A percentile compares a stretch with the other conserved stretches of the same genome.
Conservation (phyloP, 1,140 invertebrate genomes). For the Aethina tumida region DNA sequence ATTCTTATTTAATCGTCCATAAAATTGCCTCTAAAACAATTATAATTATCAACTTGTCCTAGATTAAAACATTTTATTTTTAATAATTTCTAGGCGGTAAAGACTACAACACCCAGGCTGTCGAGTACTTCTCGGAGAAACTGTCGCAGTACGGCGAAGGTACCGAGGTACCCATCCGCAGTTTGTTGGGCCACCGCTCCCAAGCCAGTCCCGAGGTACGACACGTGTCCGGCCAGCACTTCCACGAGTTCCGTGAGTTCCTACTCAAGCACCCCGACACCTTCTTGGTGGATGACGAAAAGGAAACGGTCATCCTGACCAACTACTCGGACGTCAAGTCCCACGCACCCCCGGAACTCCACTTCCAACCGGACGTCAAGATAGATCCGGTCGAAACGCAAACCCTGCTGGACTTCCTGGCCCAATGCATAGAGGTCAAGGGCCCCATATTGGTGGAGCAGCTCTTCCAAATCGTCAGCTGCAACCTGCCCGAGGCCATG, state of each 20-base stretch:
- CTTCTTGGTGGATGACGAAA: constrained; percentile 83
- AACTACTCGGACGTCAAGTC: constrained; percentile 45
- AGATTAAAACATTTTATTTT: background rate
- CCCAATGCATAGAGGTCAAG: constrained; percentile 55
- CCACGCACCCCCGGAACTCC: constrained; percentile 38
- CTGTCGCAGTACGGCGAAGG: constrained; percentile 80
- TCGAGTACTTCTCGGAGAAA: constrained; percentile 89
- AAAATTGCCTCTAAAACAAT: no score
- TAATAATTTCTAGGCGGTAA: constrained; percentile 45
- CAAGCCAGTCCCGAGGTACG: constrained; percentile 92
- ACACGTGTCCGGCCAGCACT: constrained; percentile 88
- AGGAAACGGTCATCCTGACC: constrained; percentile 57
- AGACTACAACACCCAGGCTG: constrained; percentile 85
- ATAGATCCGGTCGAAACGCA: constrained; percentile 71
- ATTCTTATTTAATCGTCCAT: no score
- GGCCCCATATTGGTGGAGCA: constrained; percentile 74
- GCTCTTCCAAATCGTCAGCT: constrained; percentile 69
- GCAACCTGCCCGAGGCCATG: constrained; percentile 63
- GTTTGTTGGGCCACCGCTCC: constrained; percentile 81
- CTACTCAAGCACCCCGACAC: constrained; percentile 73
- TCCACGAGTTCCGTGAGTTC: constrained; percentile 90
- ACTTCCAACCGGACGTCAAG: constrained; percentile 55
- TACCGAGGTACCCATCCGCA: constrained; percentile 87
- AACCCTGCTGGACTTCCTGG: constrained; percentile 67
- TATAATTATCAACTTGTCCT: no score